These are phyloP conservation scores for Nemoura dubitans DNA, from an alignment of 2,888 invertebrate species.

Conservation along the genomic window DNA sequence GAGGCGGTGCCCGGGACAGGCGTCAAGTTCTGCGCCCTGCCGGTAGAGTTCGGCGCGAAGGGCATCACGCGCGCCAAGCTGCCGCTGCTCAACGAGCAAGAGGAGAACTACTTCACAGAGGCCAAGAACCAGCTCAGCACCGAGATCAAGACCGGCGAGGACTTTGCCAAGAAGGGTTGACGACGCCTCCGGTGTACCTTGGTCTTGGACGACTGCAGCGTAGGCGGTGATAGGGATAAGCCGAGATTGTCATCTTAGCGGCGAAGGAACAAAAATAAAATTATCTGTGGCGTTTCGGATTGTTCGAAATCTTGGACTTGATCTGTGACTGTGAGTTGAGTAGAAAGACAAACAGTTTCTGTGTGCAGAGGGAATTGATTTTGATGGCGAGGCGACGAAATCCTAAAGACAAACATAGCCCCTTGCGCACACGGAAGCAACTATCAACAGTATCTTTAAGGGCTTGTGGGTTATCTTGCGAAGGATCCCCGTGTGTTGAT, in stretches of 20 bases:
- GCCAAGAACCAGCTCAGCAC: neutral
- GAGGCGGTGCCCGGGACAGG: neutral
- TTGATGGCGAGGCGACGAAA: neutral
- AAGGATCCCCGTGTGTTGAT: too few species aligned
- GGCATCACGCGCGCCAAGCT: neutral
- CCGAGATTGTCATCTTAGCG: neutral
- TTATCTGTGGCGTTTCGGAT: neutral
- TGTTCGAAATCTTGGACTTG: neutral
- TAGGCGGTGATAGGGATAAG: neutral
- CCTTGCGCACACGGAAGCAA: neutral
- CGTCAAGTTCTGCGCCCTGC: neutral
- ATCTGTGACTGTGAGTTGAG: neutral
- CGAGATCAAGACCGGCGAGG: slow-evolving; percentile 22
- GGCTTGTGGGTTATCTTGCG: too few species aligned
- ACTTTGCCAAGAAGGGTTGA: neutral
- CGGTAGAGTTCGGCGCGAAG: slow-evolving; percentile 3
- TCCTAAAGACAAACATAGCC: neutral
- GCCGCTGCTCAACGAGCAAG: slow-evolving; percentile 29
- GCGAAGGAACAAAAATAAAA: neutral
- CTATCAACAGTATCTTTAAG: too few species aligned
- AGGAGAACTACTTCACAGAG: neutral
- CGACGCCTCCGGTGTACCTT: slow-evolving; percentile 36
- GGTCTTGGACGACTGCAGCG: neutral
- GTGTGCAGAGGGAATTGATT: neutral
- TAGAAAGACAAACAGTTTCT: neutral